These are phyloP conservation scores for Molossus alvarezi DNA, from an alignment of 2,797 vertebrate genomes.

Conservation along the genomic window DNA sequence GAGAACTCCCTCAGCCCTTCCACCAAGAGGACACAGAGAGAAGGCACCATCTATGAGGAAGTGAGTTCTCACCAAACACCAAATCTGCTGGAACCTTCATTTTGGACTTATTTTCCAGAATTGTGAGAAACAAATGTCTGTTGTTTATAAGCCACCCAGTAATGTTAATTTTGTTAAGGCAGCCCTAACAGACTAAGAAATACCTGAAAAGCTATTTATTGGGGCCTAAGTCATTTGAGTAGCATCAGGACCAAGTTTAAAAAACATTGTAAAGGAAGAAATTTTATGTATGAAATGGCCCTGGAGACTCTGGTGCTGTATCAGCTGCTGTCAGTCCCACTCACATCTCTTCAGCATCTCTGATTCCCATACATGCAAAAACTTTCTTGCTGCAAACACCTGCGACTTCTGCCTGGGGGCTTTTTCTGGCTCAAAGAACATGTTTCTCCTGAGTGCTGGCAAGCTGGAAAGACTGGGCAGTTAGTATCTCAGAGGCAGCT, in stretches of 20 bases:
- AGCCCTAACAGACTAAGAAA: neutral
- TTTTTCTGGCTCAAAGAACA: constrained; percentile 26
- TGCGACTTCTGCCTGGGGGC: constrained; percentile 30
- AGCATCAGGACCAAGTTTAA: constrained; percentile 14
- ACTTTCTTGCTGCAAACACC: constrained; percentile 60
- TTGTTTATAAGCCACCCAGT: neutral
- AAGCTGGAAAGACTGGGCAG: constrained; percentile 13
- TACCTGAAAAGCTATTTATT: constrained; percentile 35
- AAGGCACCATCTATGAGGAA: neutral
- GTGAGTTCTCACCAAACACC: neutral
- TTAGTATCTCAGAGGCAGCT: neutral
- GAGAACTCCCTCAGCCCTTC: neutral
- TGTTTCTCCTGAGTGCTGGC: neutral
- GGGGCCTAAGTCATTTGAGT: neutral
- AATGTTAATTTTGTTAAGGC: neutral
- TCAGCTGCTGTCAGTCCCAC: neutral
- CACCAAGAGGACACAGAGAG: neutral
- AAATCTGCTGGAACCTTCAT: neutral
- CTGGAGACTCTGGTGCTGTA: neutral
- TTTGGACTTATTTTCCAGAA: neutral
- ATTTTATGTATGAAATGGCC: constrained; percentile 16
- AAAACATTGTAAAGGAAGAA: constrained; percentile 39
- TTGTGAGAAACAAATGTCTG: neutral
- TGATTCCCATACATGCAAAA: constrained; percentile 4
- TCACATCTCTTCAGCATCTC: neutral